Conservation (phyloP, 2,797 vertebrate genomes). For the Sebastes steindachneri region DNA sequence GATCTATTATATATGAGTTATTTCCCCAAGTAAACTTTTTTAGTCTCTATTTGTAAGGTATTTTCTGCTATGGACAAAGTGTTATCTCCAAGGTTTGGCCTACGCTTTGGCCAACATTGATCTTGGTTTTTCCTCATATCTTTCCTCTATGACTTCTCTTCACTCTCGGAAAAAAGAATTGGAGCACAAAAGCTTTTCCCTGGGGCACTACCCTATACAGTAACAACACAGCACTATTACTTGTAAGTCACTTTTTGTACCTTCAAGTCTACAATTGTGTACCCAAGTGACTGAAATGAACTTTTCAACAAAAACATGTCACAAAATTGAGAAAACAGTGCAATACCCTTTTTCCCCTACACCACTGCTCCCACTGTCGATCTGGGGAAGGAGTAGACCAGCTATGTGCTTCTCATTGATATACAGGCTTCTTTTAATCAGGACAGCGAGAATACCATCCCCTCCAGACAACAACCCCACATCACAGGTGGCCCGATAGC, state of each 20-base stretch:
- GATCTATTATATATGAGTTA: neutral
- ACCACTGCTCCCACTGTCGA: neutral
- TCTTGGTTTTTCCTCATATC: neutral
- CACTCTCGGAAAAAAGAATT: neutral
- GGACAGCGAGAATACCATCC: neutral
- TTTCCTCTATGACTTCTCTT: neutral
- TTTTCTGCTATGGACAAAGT: neutral
- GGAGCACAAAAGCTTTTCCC: slow-evolving; percentile 9
- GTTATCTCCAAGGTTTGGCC: neutral
- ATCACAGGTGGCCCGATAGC: neutral
- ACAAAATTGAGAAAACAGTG: neutral
- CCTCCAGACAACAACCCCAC: neutral
- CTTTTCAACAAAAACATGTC: slow-evolving; percentile 7
- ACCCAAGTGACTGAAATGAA: neutral
- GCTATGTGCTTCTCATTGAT: neutral
- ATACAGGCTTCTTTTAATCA: neutral
- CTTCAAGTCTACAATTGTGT: neutral
- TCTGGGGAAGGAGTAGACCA: neutral
- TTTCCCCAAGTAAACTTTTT: neutral
- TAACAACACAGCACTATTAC: neutral
- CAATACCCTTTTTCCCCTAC: neutral
- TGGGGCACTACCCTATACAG: neutral
- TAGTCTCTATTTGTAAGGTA: neutral
- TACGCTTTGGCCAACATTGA: neutral
- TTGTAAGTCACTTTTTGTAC: neutral